A percentile compares a stretch with the other conserved stretches of the same genome.
phyloP scores from a whole-genome alignment of 1,140 invertebrate genomes.

The Thaumetopoea pityocampa region DNA sequence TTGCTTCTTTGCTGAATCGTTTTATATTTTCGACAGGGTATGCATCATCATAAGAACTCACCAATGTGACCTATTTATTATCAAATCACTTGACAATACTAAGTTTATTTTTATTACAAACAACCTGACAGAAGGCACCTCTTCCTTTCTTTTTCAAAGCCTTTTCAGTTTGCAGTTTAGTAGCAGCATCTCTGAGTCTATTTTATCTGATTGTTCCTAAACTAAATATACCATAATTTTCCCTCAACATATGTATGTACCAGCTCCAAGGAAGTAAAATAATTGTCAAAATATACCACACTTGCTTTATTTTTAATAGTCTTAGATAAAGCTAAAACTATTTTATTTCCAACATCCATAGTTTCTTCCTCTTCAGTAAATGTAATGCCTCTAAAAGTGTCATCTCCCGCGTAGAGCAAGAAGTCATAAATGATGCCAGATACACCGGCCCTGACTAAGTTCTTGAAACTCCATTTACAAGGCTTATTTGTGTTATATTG shows the following conservation, averaged over 20 bases:
- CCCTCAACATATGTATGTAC: neutral
- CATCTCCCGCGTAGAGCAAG: constrained; percentile 14
- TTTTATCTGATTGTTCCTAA: constrained; percentile 1
- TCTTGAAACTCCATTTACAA: constrained; percentile 24
- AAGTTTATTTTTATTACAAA: neutral
- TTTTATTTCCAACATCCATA: constrained; percentile 16
- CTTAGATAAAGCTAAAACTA: constrained; percentile 11
- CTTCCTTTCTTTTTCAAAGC: neutral
- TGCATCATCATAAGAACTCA: neutral
- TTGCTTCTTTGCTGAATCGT: neutral
- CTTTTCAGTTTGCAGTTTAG: constrained; percentile 1
- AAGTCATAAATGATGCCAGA: constrained; percentile 21
- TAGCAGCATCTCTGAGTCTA: neutral
- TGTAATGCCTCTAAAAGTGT: constrained; percentile 12
- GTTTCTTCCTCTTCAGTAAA: constrained; percentile 17
- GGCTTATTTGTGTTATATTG: too few species aligned
- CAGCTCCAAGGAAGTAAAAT: constrained; percentile 3
- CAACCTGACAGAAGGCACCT: neutral
- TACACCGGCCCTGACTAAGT: constrained; percentile 16
- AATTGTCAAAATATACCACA: constrained; percentile 6
- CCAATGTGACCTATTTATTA: neutral
- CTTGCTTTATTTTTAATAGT: constrained; percentile 6
- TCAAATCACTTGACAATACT: neutral
- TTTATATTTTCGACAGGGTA: neutral
- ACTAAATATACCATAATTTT: constrained; percentile 4